A percentile compares a stretch with the other conserved stretches of the same genome.
Evolutionary conservation across 2,888 invertebrate species (phyloP).

Genomic region (Sycophila texana): DNA sequence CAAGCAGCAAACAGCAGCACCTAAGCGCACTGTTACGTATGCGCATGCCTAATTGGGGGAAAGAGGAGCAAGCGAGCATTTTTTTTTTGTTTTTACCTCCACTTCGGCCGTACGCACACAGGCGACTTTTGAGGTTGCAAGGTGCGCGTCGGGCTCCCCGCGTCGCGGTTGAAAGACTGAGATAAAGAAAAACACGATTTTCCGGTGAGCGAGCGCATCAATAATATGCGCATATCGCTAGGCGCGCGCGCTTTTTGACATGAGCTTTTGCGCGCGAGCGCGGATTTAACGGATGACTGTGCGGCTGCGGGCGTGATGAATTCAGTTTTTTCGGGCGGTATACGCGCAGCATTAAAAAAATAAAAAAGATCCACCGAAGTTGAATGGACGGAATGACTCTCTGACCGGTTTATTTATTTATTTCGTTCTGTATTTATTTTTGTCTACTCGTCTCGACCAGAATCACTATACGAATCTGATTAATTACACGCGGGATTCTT

Average conservation of each 20-base stretch:
- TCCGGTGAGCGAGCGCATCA: constrained; percentile 60
- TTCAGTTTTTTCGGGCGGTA: neutral
- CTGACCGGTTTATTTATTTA: too few relatives aligned
- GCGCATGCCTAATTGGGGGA: constrained; percentile 39
- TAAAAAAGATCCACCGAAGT: too few relatives aligned
- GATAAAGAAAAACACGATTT: constrained; percentile 66
- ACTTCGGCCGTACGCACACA: neutral
- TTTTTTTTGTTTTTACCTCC: neutral
- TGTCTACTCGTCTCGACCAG: too few relatives aligned
- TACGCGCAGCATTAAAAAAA: too few relatives aligned
- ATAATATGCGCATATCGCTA: neutral
- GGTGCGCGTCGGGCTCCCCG: constrained; percentile 16
- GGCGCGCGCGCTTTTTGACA: neutral
- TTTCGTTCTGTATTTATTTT: too few relatives aligned
- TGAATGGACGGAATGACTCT: too few relatives aligned
- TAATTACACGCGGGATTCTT: too few relatives aligned
- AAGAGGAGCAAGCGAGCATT: constrained; percentile 14
- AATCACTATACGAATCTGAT: too few relatives aligned
- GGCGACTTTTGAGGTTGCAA: neutral
- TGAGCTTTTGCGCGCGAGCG: neutral
- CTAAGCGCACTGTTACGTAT: constrained; percentile 20
- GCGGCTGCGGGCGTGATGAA: neutral
- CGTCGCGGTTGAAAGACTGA: neutral
- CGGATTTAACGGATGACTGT: constrained; percentile 7
- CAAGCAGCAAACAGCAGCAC: neutral